A percentile compares a stretch with the other conserved stretches of the same genome.
phyloP scores from a whole-genome alignment of 53 echinoderm and acorn worm species.

The Glandiceps talaboti region DNA sequence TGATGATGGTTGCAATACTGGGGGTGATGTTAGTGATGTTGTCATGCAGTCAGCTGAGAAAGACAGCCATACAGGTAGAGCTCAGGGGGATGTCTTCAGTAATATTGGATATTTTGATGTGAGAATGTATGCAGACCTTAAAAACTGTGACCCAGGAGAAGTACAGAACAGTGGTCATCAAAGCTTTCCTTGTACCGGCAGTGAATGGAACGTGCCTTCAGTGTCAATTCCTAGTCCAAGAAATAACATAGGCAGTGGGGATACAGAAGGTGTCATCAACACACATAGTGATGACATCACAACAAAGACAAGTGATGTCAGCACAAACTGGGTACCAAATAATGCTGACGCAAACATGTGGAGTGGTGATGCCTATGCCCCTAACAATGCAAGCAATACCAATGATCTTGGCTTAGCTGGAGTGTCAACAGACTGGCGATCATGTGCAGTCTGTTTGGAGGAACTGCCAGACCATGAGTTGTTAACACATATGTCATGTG shows the following conservation, averaged over 20 bases:
- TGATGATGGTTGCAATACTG: conserved; percentile 28
- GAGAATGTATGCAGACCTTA: neutral
- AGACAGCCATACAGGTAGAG: neutral
- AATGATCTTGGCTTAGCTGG: too few relatives aligned
- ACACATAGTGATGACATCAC: neutral
- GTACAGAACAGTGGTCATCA: neutral
- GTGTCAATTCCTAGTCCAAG: too few relatives aligned
- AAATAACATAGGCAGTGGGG: too few relatives aligned
- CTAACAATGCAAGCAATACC: neutral
- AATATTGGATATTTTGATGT: conserved; percentile 41
- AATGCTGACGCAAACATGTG: neutral
- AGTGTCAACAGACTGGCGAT: conserved; percentile 61
- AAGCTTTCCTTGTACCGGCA: neutral
- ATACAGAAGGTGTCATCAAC: neutral
- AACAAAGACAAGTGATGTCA: neutral
- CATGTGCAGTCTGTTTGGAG: conserved; percentile 92
- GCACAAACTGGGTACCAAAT: neutral
- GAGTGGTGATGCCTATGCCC: neutral
- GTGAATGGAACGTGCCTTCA: neutral
- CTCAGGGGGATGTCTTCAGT: conserved; percentile 34
- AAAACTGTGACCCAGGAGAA: neutral
- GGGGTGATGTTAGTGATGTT: conserved; percentile 3
- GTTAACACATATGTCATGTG: conserved; percentile 61
- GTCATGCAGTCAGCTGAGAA: neutral
- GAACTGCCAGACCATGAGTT: conserved; percentile 81